Evolutionary conservation across 1,140 invertebrate genomes (phyloP), one percentile per base, ranked within the genome.

Genomic region (Cephus cinctus): DNA sequence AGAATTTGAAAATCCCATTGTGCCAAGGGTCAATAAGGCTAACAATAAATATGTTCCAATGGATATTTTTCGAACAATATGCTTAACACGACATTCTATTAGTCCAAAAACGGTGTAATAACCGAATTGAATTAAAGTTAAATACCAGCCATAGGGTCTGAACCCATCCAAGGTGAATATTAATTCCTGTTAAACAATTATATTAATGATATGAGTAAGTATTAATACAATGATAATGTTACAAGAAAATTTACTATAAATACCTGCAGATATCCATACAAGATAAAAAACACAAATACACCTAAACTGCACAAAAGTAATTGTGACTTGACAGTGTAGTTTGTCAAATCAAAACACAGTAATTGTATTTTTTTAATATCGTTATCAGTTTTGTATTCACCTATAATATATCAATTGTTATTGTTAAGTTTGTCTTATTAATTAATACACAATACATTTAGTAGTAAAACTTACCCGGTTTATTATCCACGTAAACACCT

Each of bases 1-100:
- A 8, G 93, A 85, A 77, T 98, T 98, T 2, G 94, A 97, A 57
- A 98, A 83, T 1, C 93, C 93, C 92, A 98, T 98, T 8, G 95
- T 98, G 0, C 91, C 92, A 4, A 98, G 79, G 0, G 94, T 96
- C 18, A 97, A 71, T 21, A 92, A 80, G 30, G 93, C 93, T 38
- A 97, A 72, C 25, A 95, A 61, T 34, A 83, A 72, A 76, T 97
- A 98, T 1, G 83, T 87, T 59, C 76, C 82, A 50, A 94, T 62
- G 6, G 94, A 92, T 61, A 96, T 94, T 75, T 89, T 81, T 50
- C 77, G 72, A 42, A 76, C 81, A 43, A 84, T 81, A 52, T 82
- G 80, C 61, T 80, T 82, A 31, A 90, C 68, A 48, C 79, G 70
- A 5, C 84, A 84, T 76, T 97, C 94, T 21, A 86, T 63, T 48